Evolutionary conservation across 2,888 invertebrate species (phyloP), one percentile per base, ranked within the genome.

Genomic region (Idaea biselata): DNA sequence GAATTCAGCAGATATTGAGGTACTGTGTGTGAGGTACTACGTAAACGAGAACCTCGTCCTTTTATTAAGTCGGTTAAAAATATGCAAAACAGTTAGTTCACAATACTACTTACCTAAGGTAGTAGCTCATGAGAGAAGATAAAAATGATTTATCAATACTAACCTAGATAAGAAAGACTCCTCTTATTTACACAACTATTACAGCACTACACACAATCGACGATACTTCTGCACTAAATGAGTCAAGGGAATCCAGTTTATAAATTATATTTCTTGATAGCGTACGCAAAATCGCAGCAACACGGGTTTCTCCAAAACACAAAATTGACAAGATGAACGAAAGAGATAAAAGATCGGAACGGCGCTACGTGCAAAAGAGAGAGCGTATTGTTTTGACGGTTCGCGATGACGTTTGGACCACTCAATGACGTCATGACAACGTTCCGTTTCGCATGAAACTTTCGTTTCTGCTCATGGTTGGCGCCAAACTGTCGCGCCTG

Each of bases 371-470:
- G 44, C 11, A 44, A 44, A 44, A 44, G 44, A 44, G 44, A 44
- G 11, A 44, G 44, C 11, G 11, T 0, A 58, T 18, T 60, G 57
- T 57, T 62, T 58, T 53, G 58, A 60, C 53, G 16, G 18, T 18
- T 32, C 0, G n/a, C 44, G 58, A 57, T 73, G 75, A 73, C 72
- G 72, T 74, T 54, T 14, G 44, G 44, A 11, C 14, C 44, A 11
- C 14, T 44, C 14, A 8, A 14, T 44, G 44, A 44, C 44, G 44
- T 44, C 44, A 59, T 58, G 62, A n/a, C 3, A 6, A 58, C 70
- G 68, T 66, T 73, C 64, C 69, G 69, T 69, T 71, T 55, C 58
- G 70, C 59, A 33, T 11, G 7, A 14, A 54, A 44, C 44, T 44
- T 44, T 44, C 44, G 14, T 44, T 55, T 31, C 33, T 16, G 11